A percentile compares a stretch with the other conserved stretches of the same genome.
Conservation (phyloP, 2,113 vertebrate genomes). For the Hucho hucho region DNA sequence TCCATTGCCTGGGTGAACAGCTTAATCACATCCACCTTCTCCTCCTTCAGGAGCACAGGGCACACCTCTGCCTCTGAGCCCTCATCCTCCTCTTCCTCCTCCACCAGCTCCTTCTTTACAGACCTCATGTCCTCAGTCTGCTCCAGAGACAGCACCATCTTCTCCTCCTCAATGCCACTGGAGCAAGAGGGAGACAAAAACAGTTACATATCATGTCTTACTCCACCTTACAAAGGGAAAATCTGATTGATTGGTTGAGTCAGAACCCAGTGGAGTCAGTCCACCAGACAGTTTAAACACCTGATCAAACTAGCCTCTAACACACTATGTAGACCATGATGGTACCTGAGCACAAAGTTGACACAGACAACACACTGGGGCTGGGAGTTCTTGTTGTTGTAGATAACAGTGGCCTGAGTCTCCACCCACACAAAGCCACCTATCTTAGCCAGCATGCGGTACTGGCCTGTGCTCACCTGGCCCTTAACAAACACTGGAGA, state of each 20-base stretch:
- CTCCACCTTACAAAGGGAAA: too few species aligned
- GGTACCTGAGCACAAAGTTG: slow-evolving; percentile 96
- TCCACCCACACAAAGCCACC: slow-evolving; percentile 98
- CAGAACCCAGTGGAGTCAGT: too few species aligned
- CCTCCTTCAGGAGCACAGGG: slow-evolving; percentile 17
- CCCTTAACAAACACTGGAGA: slow-evolving; percentile 94
- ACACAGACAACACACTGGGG: slow-evolving; percentile 97
- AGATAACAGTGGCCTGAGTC: slow-evolving; percentile 98
- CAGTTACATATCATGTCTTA: too few species aligned
- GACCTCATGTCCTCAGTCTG: slow-evolving; percentile 83
- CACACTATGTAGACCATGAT: not conserved
- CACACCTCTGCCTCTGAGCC: slow-evolving; percentile 43
- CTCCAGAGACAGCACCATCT: slow-evolving; percentile 90
- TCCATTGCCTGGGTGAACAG: slow-evolving; percentile 76
- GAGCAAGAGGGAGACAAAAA: slow-evolving; percentile 31
- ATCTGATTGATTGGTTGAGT: too few species aligned
- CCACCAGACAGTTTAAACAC: too few species aligned
- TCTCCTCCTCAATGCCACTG: slow-evolving; percentile 92
- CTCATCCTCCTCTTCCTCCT: slow-evolving; percentile 55
- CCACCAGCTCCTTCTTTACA: slow-evolving; percentile 55
- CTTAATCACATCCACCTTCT: slow-evolving; percentile 76
- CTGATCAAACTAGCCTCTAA: not conserved
- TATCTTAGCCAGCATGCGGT: slow-evolving; percentile 94
- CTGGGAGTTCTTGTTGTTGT: slow-evolving; percentile 97
- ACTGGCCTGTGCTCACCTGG: slow-evolving; percentile 95